Base-by-base conservation (phyloP, 2,888 invertebrate species). In the Eurytoma californica region DNA sequence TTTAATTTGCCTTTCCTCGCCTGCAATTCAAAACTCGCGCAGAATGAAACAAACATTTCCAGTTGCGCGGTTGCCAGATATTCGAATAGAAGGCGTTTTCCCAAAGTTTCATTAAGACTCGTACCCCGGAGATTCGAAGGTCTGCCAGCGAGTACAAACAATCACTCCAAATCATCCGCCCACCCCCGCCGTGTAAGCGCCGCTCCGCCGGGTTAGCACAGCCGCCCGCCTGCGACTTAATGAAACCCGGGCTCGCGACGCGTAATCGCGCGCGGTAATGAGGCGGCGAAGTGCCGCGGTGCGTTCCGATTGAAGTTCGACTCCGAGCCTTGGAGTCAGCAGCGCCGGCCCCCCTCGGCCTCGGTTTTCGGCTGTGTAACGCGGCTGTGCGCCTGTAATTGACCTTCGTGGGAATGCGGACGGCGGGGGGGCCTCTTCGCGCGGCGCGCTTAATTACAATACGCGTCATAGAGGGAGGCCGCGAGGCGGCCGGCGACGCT, bases 341-440 rank as follows among this genome's bases (percentile, higher is more conserved):
- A 58, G 18, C 24, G 57, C 28, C 39, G 18, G 5, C n/a, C 3
- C 24, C 80, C 82, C 60, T 75, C 75, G 79, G 82, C 83, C 82
- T 83, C 82, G 84, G 84, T 83, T 83, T 84, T 84, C 84, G 76
- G 79, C 72, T 78, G 81, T 72, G 80, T 83, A 83, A 84, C 84
- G n/a, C 83, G 82, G 82, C 82, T 80, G 77, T 76, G 76, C 77
- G 83, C 69, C 84, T 83, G 82, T 85, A 85, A 85, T 85, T 83
- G 85, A 84, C 83, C 85, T 80, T 84, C 82, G 78, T 82, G 81
- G 83, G 82, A 16, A 28, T 13, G 18, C 47, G 63, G 63, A 80
- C 79, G 76, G 39, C 66, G 30, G 24, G 30, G 18, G 53, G 58
- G 65, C 28, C 68, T 14, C 61, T 49, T 30, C 30, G 12, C 60